Conservation (phyloP, 2,797 vertebrate species). For the Setipinna tenuifilis region DNA sequence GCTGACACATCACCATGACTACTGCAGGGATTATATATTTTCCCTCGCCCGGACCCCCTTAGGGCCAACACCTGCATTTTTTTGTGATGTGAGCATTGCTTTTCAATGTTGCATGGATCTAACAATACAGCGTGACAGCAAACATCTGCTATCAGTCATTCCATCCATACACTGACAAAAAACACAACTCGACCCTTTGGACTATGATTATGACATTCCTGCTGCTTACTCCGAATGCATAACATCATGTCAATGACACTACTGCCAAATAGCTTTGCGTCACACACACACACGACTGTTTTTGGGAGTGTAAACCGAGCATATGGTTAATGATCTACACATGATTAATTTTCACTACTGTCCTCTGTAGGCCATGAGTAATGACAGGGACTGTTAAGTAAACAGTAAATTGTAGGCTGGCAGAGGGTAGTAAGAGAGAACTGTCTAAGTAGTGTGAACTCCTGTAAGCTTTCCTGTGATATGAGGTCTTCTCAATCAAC, state of each 20-base stretch:
- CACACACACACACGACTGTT: neutral
- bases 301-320: neutral
- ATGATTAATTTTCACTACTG: neutral
- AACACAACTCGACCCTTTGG: neutral
- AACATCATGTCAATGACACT: constrained; percentile 5
- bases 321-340: neutral
- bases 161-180: neutral
- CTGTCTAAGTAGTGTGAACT: neutral
- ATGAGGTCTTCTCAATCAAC: neutral
- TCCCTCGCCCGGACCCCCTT: too few relatives aligned
- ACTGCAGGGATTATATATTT: too few relatives aligned
- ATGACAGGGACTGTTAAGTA: neutral
- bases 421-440: neutral
- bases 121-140: neutral
- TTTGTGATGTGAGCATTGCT: too few relatives aligned
- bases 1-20: neutral
- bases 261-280: neutral
- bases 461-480: neutral
- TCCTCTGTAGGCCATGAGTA: neutral
- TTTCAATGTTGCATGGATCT: neutral
- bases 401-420: neutral
- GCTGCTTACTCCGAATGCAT: neutral
- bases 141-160: constrained; percentile 7
- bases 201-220: neutral
- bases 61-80: too few relatives aligned